Conservation (phyloP, 2,797 vertebrate species). For the Anguilla megastoma region DNA sequence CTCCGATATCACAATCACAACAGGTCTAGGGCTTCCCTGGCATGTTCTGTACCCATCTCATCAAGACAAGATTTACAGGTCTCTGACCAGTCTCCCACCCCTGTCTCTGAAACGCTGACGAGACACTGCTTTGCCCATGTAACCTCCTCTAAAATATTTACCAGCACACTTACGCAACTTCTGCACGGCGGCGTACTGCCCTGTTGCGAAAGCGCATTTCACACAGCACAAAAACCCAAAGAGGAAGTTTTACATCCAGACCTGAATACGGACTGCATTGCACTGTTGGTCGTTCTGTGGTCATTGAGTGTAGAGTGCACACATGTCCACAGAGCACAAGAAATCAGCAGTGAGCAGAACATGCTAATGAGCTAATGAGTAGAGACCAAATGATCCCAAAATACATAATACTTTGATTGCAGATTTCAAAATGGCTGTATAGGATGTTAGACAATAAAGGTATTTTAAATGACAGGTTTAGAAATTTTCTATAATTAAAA, state of each 20-base stretch:
- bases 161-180: constrained; percentile 28
- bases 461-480: neutral
- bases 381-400: neutral
- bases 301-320: neutral
- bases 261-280: neutral
- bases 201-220: neutral
- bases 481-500: neutral
- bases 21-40: neutral
- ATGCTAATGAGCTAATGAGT: neutral
- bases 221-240: neutral
- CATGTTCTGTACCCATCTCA: constrained; percentile 1
- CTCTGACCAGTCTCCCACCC: neutral
- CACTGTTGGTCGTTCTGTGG: neutral
- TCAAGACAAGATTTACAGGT: neutral
- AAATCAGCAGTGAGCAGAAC: neutral
- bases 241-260: neutral
- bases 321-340: neutral
- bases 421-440: neutral
- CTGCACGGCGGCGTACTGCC: neutral
- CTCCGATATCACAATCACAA: constrained; percentile 43
- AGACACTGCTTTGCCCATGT: constrained; percentile 14
- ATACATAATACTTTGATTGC: neutral
- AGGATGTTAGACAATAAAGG: neutral
- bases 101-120: constrained; percentile 28
- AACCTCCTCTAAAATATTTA: constrained; percentile 43